These are phyloP conservation scores for Bergia sp. DNA, from an alignment of 92 coral and sea anemone species.

Conservation along the genomic window DNA sequence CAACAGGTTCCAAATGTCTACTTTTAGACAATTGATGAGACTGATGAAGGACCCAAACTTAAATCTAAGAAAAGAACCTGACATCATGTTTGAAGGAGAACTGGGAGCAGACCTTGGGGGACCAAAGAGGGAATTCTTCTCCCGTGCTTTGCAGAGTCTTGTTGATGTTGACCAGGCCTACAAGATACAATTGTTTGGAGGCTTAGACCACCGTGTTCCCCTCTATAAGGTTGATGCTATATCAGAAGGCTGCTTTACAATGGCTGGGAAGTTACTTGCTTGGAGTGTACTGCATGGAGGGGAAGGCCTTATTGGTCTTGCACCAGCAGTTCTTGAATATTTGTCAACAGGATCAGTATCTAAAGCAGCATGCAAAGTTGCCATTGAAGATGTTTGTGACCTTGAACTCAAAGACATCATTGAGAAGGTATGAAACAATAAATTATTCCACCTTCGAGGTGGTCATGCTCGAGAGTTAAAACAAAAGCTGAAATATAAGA, in stretches of 20 bases:
- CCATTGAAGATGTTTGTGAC: slow-evolving; percentile 45
- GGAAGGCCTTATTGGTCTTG: slow-evolving; percentile 41
- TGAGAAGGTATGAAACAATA: slow-evolving; percentile 23
- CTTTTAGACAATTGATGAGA: slow-evolving; percentile 3
- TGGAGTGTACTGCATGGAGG: slow-evolving; percentile 47
- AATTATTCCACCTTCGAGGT: background rate
- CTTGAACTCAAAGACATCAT: slow-evolving; percentile 32
- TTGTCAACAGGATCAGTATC: slow-evolving; percentile 38
- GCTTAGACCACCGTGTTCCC: slow-evolving; percentile 43
- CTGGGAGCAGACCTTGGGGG: slow-evolving; percentile 20
- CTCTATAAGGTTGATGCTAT: slow-evolving; percentile 44
- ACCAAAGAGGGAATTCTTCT: slow-evolving; percentile 14
- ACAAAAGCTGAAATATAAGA: too few species aligned
- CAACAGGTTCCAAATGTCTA: slow-evolving; percentile 24
- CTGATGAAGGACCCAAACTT: slow-evolving; percentile 6
- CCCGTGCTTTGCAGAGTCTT: slow-evolving; percentile 9
- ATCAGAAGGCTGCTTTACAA: slow-evolving; percentile 46
- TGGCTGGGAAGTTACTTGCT: slow-evolving; percentile 54
- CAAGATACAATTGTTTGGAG: slow-evolving; percentile 42
- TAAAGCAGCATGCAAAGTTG: slow-evolving; percentile 37
- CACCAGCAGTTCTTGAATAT: slow-evolving; percentile 53
- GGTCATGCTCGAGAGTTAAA: background rate
- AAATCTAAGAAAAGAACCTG: slow-evolving; percentile 6
- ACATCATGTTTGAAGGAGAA: slow-evolving; percentile 19
- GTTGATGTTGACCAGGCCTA: slow-evolving; percentile 11